Percentiles rank a stretch among this genome's conserved stretches.
phyloP scores from a whole-genome alignment of 2,888 invertebrate species.

The Escarpia spicata region DNA sequence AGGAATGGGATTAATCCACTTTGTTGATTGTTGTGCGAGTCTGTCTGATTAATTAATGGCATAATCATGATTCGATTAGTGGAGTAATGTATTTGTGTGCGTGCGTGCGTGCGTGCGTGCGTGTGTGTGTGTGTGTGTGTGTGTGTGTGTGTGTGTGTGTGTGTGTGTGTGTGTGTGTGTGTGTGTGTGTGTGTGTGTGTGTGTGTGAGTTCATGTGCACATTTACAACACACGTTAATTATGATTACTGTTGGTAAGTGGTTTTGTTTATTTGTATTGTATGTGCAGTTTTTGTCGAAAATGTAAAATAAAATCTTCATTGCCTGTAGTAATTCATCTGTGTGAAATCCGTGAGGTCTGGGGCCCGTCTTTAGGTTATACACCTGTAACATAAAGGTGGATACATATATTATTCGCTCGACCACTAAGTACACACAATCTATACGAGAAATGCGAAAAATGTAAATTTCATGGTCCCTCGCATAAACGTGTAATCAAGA shows the following conservation, averaged over 20 bases:
- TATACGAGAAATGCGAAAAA: too few species aligned
- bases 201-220: too few species aligned
- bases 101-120: not conserved
- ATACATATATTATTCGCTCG: not conserved
- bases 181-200: too few species aligned
- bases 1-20: not conserved
- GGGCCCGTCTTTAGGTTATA: slow-evolving; percentile 43
- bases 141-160: too few species aligned
- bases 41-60: not conserved
- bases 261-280: not conserved
- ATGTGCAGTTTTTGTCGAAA: not conserved
- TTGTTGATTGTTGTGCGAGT: not conserved
- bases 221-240: too few species aligned
- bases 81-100: not conserved
- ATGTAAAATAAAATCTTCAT: not conserved
- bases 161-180: too few species aligned
- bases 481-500: too few species aligned
- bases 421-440: not conserved
- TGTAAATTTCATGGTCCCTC: too few species aligned
- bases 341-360: slow-evolving; percentile 53
- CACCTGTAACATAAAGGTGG: not conserved
- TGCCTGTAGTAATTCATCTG: slow-evolving; percentile 49
- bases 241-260: too few species aligned
- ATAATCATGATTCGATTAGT: not conserved
- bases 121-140: not conserved